Conservation (phyloP, 92 coral and sea anemone species). For the Plumapathes pennacea region DNA sequence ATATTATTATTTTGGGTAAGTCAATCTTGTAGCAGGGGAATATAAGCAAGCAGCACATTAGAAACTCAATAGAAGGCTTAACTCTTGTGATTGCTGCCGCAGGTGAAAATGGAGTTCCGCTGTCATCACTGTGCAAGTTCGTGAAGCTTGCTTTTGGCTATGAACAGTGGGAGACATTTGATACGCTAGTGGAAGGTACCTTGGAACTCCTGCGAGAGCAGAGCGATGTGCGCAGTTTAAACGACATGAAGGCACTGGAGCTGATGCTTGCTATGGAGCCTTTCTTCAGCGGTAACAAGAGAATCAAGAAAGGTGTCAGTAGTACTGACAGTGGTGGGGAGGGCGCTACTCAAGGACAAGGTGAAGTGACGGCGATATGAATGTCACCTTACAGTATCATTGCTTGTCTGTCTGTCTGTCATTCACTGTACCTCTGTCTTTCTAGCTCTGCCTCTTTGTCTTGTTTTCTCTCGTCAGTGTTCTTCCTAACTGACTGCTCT, state of each 20-base stretch:
- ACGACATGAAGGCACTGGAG: conserved; percentile 76
- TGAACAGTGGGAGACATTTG: conserved; percentile 93
- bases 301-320: conserved; percentile 62
- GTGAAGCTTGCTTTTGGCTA: conserved; percentile 88
- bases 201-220: conserved; percentile 63
- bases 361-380: conserved; percentile 7
- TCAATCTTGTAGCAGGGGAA: too few relatives aligned
- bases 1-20: too few relatives aligned
- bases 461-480: too few relatives aligned
- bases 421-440: too few relatives aligned
- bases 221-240: conserved; percentile 38
- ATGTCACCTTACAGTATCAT: background rate
- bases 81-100: too few relatives aligned
- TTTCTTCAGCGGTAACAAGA: conserved; percentile 65
- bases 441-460: too few relatives aligned
- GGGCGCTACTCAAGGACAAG: conserved; percentile 35
- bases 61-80: too few relatives aligned
- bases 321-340: conserved; percentile 40
- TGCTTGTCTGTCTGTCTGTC: too few relatives aligned
- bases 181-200: conserved; percentile 57
- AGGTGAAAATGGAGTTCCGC: conserved; percentile 88
- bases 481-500: too few relatives aligned
- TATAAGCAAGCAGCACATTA: too few relatives aligned
- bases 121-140: conserved; percentile 82
- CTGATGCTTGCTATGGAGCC: conserved; percentile 88